Percentiles rank a stretch among this genome's conserved stretches.
Conservation (phyloP, 2,797 vertebrate species). For the Pangasius macronema region DNA sequence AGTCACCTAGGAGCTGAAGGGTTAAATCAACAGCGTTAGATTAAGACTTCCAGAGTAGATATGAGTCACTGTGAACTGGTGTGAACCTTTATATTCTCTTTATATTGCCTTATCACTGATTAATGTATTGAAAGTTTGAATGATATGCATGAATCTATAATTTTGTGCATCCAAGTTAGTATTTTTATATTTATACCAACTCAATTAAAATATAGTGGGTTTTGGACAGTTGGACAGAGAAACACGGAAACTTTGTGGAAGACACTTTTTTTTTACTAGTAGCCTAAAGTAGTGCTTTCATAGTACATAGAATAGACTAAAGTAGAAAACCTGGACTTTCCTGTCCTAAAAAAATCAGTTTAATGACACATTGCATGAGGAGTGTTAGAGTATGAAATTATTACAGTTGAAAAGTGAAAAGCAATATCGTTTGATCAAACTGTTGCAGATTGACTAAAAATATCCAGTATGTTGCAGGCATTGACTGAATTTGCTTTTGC, state of each 20-base stretch:
- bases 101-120: neutral
- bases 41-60: neutral
- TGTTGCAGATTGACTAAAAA: neutral
- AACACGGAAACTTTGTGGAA: neutral
- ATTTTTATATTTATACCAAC: neutral
- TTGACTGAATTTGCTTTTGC: neutral
- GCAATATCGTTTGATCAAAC: neutral
- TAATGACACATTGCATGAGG: neutral
- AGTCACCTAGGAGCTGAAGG: slow-evolving; percentile 86
- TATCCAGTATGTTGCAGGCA: neutral
- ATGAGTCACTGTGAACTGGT: neutral
- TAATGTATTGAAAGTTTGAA: neutral
- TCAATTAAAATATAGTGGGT: neutral
- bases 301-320: neutral
- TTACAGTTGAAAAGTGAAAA: neutral
- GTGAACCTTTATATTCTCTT: neutral
- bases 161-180: neutral
- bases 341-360: too few relatives aligned
- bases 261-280: neutral
- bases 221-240: neutral
- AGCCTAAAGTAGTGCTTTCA: neutral
- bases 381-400: neutral
- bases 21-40: slow-evolving; percentile 5
- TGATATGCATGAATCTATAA: neutral
- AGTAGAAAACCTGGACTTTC: neutral